Base-by-base conservation (phyloP, 2,797 vertebrate species). In the Xiphophorus birchmanni region DNA sequence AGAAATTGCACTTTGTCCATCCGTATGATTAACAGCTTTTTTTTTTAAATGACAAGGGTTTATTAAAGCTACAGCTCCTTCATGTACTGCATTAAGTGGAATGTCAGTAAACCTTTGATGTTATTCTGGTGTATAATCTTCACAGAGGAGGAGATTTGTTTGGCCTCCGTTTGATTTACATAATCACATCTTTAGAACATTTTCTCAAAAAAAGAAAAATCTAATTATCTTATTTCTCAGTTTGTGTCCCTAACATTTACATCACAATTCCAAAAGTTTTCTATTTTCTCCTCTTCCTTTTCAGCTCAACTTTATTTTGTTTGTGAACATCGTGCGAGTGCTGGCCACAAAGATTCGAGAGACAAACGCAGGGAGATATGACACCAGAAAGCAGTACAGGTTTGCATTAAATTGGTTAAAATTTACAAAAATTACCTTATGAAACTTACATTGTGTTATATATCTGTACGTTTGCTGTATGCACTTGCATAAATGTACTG, bases 311-410 rank as follows among this genome's bases (percentile, higher is more conserved):
- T 97, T 98, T 80, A 82, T 98, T 90, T 80, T 98, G 83, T 98
- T 98, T 90, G 95, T 98, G 89, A 98, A 98, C 90, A 98, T 97
- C 0, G 96, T 98, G 8, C 94, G 97, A 86, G 96, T 98, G 79
- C 84, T 98, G 87, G 97, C 97, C 75, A 97, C 97, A 2, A 98
- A 98, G 93, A 97, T 98, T 54, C 94, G 97, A 90, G 97, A 97
- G 90, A 98, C 96, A 7, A 97, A 97, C 58, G 97, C 96, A 0
- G 96, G 97, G 26, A 94, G 97, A 54, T 97, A 96, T 29, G 97
- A 98, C 90, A 96, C 96, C 37, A 96, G 96, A 83, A 97, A 97
- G 82, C 97, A 98, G 87, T 98, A 97, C 95, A 97, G 97, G 97
- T 98, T 91, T 88, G 90, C 87, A 40, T 21, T n/a, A 23, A 60